Evolutionary conservation across 2,113 vertebrate genomes (phyloP), one percentile per base, ranked within the genome.

Genomic region (Anser cygnoides): DNA sequence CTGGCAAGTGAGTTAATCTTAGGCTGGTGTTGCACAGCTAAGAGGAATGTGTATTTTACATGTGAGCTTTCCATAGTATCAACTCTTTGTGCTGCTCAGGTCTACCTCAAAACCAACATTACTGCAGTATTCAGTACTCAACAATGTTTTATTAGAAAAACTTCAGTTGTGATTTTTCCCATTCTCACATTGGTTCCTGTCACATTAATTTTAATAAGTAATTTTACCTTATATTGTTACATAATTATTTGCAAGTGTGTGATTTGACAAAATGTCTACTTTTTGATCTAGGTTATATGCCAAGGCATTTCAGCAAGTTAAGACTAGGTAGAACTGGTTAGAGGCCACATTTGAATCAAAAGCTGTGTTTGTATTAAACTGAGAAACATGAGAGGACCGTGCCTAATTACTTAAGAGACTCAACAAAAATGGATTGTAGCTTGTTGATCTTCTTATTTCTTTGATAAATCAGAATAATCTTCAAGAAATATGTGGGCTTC

Each of bases 401-500:
- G 93, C 95, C 98, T 98, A 98, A 98, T 98, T 97, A 93, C 96
- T 94, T 96, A 46, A 97, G 97, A 97, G 96, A 94, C 93, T 96
- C 96, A 85, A 84, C 89, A 74, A 97, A 96, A 98, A 96, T 97
- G 97, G 96, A 98, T 96, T 97, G 94, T 97, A 98, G 97, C 96
- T 88, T 96, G 97, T 98, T 98, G 97, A 97, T 97, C 97, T 97
- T 95, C 94, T 79, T 93, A 96, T 95, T 98, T 98, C 97, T 98
- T 98, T 97, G 97, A 98, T 98, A 98, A 97, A 92, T 98, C 97
- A 90, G 97, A 98, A 97, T 98, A 97, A 97, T 98, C 98, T 97
- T 96, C 94, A 94, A 97, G 97, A 98, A 98, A 97, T 98, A 97
- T 96, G 96, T 94, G 92, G 97, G 82, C 97, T 97, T 95, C 96